These are phyloP conservation scores for Tapera naevia DNA, from an alignment of 2,797 vertebrate species.

Conservation along the genomic window DNA sequence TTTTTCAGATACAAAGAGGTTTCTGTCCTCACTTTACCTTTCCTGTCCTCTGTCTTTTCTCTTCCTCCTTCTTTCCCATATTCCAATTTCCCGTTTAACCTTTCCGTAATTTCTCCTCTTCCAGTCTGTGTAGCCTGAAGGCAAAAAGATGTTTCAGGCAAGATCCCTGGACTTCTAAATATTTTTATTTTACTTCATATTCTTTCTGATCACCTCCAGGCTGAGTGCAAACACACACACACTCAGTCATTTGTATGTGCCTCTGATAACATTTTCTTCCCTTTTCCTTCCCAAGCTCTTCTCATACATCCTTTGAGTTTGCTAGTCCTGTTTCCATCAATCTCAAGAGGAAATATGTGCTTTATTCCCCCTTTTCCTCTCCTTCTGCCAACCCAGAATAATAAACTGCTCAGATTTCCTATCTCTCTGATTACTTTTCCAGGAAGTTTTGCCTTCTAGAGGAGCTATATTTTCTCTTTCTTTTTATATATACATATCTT, in stretches of 20 bases:
- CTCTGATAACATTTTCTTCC: neutral
- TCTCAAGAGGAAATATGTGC: neutral
- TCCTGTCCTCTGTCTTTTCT: neutral
- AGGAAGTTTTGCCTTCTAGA: neutral
- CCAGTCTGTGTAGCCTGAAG: neutral
- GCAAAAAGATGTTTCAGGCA: neutral
- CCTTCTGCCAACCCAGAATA: conserved; percentile 31
- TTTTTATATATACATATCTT: neutral
- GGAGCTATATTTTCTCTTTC: neutral
- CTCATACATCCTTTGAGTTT: neutral
- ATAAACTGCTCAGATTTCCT: neutral
- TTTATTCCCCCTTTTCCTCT: neutral
- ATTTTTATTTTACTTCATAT: neutral
- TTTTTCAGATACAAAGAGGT: neutral
- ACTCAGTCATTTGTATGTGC: neutral
- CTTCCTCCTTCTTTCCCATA: neutral
- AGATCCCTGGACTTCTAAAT: neutral
- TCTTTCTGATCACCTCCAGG: neutral
- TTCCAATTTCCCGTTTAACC: neutral
- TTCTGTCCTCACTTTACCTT: neutral
- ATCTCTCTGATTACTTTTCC: conserved; percentile 10
- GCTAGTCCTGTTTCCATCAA: neutral
- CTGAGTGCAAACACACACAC: neutral
- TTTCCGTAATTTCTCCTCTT: neutral
- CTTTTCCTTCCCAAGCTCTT: neutral